Conservation (phyloP, 35 echinoderm and acorn worm genomes). For the Apostichopus japonicus region DNA sequence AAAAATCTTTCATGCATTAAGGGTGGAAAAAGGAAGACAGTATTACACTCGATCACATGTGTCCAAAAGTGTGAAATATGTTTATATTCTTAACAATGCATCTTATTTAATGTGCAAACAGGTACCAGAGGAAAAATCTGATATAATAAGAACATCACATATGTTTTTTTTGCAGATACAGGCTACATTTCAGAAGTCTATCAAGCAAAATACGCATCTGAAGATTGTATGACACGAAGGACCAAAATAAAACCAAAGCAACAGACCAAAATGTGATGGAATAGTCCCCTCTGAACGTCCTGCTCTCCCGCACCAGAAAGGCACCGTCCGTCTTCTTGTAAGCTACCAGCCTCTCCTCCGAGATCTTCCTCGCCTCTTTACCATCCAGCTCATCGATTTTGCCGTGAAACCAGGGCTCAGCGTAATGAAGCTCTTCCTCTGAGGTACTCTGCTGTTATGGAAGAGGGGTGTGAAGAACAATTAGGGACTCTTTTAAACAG, state of each 20-base stretch:
- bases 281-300: conserved; percentile 96
- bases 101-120: too few relatives aligned
- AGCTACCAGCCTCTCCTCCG: conserved; percentile 77
- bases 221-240: too few relatives aligned
- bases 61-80: too few relatives aligned
- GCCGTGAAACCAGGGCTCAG: conserved; percentile 95
- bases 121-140: too few relatives aligned
- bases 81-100: too few relatives aligned
- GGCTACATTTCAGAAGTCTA: too few relatives aligned
- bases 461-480: background rate
- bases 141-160: too few relatives aligned
- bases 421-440: conserved; percentile 93
- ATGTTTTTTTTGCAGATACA: background rate
- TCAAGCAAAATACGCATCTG: too few relatives aligned
- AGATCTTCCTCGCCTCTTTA: conserved; percentile 65
- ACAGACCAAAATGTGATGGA: conserved; percentile 92
- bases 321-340: conserved; percentile 86
- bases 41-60: too few relatives aligned
- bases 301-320: conserved; percentile 94
- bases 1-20: too few relatives aligned
- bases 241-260: background rate
- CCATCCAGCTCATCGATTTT: conserved; percentile 75
- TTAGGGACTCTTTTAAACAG: too few relatives aligned
- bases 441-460: conserved; percentile 47
- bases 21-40: too few relatives aligned